Base-by-base conservation (phyloP, 1,140 invertebrate species). In the Kradibia gibbosae region DNA sequence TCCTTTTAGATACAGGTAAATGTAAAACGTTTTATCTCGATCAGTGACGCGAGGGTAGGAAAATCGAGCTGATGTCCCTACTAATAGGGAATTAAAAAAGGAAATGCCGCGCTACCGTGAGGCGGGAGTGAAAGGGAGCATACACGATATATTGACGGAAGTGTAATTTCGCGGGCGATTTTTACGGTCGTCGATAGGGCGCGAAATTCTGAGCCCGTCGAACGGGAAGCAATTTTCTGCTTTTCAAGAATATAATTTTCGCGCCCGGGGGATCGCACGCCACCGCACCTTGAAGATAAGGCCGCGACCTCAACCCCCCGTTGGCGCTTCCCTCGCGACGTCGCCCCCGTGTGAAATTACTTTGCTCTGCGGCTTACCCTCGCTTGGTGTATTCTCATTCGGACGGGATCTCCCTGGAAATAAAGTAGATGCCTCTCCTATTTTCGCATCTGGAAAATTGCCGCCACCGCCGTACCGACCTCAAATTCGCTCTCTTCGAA, bases 401-500 rank as follows among this genome's bases (percentile, higher is more conserved):
- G 84, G 86, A 79, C 50, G 85, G 87, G 88, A 91, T 89, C 86
- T 88, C 83, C 86, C 84, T 87, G 87, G 84, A 89, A 91, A 91
- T 91, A 91, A 91, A 91, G 90, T 90, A 88, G 88, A 89, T 89
- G 87, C 88, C 88, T 89, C 90, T 86, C 87, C 87, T 90, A 90
- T 91, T 90, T 90, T 90, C 89, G 85, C 88, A 90, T 90, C 89
- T 86, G 87, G 89, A 88, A 91, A 91, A 91, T 90, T 90, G 89
- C 88, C 88, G 67, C 25, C 22, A n/a, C n/a, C n/a, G n/a, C 20
- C 55, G 39, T 17, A 31, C 10, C 42, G 20, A 17, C 25, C 55
- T 62, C 72, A 50, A 77, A 82, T 82, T 78, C 74, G 17, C 78
- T 76, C 75, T 60, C 3, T 20, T 13, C 13, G 42, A n/a, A 22